Evolutionary conservation across 1,140 invertebrate genomes (phyloP).

Genomic region (Tetragnatha versicolor): DNA sequence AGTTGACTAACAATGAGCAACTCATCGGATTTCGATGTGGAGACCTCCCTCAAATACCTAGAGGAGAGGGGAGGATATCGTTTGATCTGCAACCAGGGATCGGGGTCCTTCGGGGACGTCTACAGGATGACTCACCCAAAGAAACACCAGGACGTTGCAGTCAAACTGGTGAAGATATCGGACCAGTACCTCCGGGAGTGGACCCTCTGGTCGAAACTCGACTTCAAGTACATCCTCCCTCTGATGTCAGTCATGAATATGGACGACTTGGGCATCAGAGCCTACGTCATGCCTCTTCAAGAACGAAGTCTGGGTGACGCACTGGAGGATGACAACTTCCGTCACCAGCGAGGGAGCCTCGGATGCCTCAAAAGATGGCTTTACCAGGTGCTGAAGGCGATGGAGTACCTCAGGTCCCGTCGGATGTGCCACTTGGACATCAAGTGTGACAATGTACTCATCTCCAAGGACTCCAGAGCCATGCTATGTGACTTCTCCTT

Average conservation of each 20-base stretch:
- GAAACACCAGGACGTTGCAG: not conserved
- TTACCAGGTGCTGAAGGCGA: not conserved
- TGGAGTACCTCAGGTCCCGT: not conserved
- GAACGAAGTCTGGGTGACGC: not conserved
- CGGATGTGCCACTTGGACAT: constrained; percentile 1
- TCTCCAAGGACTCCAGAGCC: not conserved
- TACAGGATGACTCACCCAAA: not conserved
- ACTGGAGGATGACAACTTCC: not conserved
- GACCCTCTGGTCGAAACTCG: not conserved
- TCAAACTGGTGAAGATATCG: not conserved
- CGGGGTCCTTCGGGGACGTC: constrained; percentile 1
- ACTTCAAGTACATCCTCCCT: not conserved
- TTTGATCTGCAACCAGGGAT: no score
- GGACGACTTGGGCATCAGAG: not conserved
- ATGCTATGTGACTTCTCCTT: constrained; percentile 7
- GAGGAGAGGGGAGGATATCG: no score
- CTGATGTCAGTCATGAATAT: not conserved
- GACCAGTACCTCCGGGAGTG: not conserved
- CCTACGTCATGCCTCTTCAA: constrained; percentile 12
- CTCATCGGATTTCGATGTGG: no score
- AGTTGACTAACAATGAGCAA: no score
- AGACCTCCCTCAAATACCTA: no score
- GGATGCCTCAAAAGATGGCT: not conserved
- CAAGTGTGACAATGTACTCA: not conserved
- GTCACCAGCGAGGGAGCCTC: not conserved